Percentiles rank a stretch among this genome's conserved stretches.
Evolutionary conservation across 2,113 vertebrate genomes (phyloP).

Genomic region (Todiramphus saurophagus): DNA sequence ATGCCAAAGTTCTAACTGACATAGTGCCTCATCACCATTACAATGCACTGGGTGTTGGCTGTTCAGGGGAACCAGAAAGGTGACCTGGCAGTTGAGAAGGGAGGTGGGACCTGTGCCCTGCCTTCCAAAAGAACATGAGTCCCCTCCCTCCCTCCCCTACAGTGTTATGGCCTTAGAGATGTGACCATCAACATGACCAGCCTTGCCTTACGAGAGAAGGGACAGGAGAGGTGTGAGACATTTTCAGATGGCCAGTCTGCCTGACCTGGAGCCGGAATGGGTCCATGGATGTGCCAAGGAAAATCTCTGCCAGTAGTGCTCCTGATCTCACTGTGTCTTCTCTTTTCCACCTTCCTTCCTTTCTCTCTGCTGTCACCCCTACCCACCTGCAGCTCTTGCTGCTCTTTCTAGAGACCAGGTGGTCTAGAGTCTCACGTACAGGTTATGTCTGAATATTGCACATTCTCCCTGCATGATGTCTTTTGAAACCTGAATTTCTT

Average conservation of each 20-base stretch:
- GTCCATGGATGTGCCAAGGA: background rate
- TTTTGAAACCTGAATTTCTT: background rate
- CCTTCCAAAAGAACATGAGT: background rate
- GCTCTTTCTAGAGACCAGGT: background rate
- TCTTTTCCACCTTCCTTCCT: background rate
- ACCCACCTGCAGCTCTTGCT: background rate
- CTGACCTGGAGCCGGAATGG: background rate
- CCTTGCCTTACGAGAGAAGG: background rate
- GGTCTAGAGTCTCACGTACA: background rate
- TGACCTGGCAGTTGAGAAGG: background rate
- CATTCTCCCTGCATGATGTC: background rate
- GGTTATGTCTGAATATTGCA: background rate
- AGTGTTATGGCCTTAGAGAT: background rate
- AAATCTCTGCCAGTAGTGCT: background rate
- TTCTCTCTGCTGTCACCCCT: background rate
- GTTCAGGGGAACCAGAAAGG: background rate
- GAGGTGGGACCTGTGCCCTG: background rate
- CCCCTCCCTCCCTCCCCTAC: background rate
- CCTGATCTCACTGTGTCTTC: background rate
- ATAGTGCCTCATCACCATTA: background rate
- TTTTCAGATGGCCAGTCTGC: background rate
- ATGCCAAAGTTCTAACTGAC: background rate
- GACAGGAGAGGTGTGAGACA: background rate
- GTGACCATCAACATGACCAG: background rate
- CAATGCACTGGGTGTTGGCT: fast-evolving